These are phyloP conservation scores for Phyto melanocephala DNA, from an alignment of 2,888 invertebrate genomes.

Conservation along the genomic window DNA sequence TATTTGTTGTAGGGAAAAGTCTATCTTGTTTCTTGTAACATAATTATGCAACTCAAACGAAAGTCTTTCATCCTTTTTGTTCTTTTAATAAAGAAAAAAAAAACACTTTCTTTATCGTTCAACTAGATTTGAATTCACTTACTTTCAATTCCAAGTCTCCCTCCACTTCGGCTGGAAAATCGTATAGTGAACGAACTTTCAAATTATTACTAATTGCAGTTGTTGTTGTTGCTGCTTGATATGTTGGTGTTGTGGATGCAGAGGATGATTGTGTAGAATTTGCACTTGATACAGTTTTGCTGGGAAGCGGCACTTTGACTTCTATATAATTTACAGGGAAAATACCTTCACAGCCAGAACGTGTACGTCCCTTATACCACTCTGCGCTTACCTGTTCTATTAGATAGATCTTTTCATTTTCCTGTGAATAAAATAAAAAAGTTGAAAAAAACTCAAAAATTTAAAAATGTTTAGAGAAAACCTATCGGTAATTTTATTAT, in stretches of 20 bases:
- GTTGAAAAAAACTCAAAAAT: slow-evolving; percentile 46
- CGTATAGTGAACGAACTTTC: slow-evolving; percentile 85
- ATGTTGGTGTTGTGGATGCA: slow-evolving; percentile 50
- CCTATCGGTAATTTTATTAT: no score
- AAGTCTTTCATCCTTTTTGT: no score
- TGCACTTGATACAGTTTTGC: slow-evolving; percentile 66
- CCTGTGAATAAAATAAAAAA: slow-evolving; percentile 80
- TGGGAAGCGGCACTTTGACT: slow-evolving; percentile 84
- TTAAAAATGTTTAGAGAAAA: neutral
- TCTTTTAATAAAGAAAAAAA: slow-evolving; percentile 1
- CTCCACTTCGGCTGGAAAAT: slow-evolving; percentile 83
- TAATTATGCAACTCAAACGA: no score
- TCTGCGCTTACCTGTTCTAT: slow-evolving; percentile 86
- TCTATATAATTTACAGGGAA: slow-evolving; percentile 91
- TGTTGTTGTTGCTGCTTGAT: slow-evolving; percentile 38
- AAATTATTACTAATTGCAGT: slow-evolving; percentile 43
- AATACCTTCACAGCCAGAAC: slow-evolving; percentile 85
- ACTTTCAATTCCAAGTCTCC: slow-evolving; percentile 82
- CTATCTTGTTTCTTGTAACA: no score
- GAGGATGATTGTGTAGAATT: slow-evolving; percentile 45
- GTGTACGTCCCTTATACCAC: slow-evolving; percentile 88
- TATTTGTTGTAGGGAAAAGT: no score
- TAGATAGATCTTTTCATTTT: slow-evolving; percentile 86
- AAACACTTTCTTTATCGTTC: neutral
- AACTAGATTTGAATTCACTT: slow-evolving; percentile 68